A percentile compares a stretch with the other conserved stretches of the same genome.
Conservation (phyloP, 2,888 invertebrate species). For the Agrilus cyanescens region DNA sequence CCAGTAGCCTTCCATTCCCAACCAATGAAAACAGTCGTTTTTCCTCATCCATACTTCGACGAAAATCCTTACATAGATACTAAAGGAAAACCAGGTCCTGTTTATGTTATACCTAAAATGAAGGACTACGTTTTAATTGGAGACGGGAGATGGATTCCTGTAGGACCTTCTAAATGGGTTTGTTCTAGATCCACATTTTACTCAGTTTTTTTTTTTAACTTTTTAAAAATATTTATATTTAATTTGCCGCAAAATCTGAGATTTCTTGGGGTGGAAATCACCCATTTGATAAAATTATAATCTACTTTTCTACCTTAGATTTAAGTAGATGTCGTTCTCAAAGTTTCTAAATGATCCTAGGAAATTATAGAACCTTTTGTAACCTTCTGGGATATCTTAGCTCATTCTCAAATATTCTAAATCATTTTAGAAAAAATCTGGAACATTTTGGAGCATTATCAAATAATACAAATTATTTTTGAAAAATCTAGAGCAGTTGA, state of each 20-base stretch:
- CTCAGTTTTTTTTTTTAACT: background rate
- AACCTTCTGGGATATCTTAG: too few species aligned
- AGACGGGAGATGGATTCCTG: slow-evolving; percentile 24
- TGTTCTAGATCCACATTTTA: background rate
- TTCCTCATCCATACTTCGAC: slow-evolving; percentile 31
- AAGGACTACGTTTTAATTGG: slow-evolving; percentile 2
- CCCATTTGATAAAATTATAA: background rate
- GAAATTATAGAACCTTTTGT: too few species aligned
- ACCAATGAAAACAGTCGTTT: slow-evolving; percentile 14
- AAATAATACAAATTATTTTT: too few species aligned
- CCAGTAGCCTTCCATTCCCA: too few species aligned
- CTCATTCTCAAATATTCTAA: too few species aligned
- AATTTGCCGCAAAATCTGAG: too few species aligned
- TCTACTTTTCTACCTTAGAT: background rate
- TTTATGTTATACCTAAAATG: slow-evolving; percentile 14
- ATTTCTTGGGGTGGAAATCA: too few species aligned
- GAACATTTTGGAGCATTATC: too few species aligned
- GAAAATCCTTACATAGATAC: slow-evolving; percentile 31
- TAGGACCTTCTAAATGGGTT: slow-evolving; percentile 31
- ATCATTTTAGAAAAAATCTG: too few species aligned
- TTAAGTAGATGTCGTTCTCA: background rate
- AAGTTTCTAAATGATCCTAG: too few species aligned
- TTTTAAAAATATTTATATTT: too few species aligned
- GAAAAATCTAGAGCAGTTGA: too few species aligned
- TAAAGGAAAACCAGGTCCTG: slow-evolving; percentile 21